These are phyloP conservation scores for Bergia sp. DNA, from an alignment of 92 coral and sea anemone species.

Conservation along the genomic window DNA sequence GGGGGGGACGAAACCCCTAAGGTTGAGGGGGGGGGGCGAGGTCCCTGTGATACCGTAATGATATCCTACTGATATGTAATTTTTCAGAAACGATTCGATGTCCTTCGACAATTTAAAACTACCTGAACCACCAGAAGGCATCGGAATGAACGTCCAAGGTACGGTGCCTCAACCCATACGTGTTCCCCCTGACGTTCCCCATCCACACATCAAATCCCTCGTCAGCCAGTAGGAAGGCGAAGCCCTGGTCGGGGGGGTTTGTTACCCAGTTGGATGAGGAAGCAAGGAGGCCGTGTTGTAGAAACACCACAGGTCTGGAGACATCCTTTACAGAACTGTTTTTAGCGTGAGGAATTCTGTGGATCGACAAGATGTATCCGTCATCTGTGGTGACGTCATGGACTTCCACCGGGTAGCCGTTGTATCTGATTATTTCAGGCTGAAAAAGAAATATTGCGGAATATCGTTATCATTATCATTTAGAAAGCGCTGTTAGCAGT, in stretches of 20 bases:
- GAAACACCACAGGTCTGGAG: slow-evolving; percentile 69
- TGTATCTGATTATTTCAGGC: slow-evolving; percentile 78
- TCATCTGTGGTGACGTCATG: slow-evolving; percentile 79
- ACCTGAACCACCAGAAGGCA: slow-evolving; percentile 93
- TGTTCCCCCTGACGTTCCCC: slow-evolving; percentile 89
- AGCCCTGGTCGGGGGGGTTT: slow-evolving; percentile 74
- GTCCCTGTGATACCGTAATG: too few species aligned
- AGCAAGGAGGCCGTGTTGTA: slow-evolving; percentile 83
- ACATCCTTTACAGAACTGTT: slow-evolving; percentile 33
- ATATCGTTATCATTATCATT: too few species aligned
- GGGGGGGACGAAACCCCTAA: too few species aligned
- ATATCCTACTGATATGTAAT: too few species aligned
- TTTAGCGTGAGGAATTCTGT: slow-evolving; percentile 82
- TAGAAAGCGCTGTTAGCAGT: too few species aligned
- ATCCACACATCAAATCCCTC: slow-evolving; percentile 92
- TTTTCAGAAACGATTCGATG: too few species aligned
- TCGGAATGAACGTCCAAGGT: slow-evolving; percentile 69
- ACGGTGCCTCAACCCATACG: slow-evolving; percentile 69
- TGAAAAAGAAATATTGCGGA: slow-evolving; percentile 29
- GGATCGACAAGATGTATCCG: slow-evolving; percentile 81
- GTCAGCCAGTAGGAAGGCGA: slow-evolving; percentile 84
- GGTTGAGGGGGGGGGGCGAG: too few species aligned
- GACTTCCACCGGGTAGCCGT: slow-evolving; percentile 91
- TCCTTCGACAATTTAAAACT: background rate
- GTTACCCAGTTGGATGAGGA: slow-evolving; percentile 77